Base-by-base conservation (phyloP, 2,797 vertebrate genomes). In the Danio jaintianensis region DNA sequence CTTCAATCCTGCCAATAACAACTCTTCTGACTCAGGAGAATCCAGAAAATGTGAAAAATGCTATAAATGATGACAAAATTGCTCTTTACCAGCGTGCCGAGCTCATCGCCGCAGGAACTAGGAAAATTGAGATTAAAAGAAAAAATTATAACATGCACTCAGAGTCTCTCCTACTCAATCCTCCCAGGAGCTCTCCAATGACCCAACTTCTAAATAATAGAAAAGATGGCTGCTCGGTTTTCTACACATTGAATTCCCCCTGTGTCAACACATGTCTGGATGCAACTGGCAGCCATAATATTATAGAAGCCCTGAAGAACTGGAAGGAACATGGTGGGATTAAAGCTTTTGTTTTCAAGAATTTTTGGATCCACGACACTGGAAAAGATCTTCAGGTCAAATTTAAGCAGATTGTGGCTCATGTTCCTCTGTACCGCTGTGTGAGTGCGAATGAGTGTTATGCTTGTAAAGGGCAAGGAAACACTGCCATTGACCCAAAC, bases 201-300 rank as follows among this genome's bases (percentile, higher is more conserved):
- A 48, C 20, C 6, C 48, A 29, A 0, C 64, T 68, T 8, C 3
- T 68, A 22, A 16, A 15, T 3, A 22, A 8, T 29, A 48, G 12
- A 67, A 67, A 68, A 9, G 7, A 68, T 11, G 1, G 70, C 22
- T 76, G 61, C 22, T 50, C 16, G 0, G 20, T 62, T 50, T 62
- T 43, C 59, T 64, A 7, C 47, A 16, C 7, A 2, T 68, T 71
- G 6, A 18, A 82, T 7, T 50, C 59, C 16, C 43, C 38, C 29
- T 58, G 67, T 29, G 20, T 36, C 3, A 11, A 47, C 4, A 53
- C 77, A 20, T 83, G 82, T 70, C 43, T 75, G 48, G 5, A 80
- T 83, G 50, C 6, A 3, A 3, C 3, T 29, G 12, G 5, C 0
- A 5, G 6, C 1, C 69, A 40, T 6, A 12, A 4, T 1, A 42